phyloP scores from a whole-genome alignment of 2,113 vertebrate species.

The Phrynosoma platyrhinos region DNA sequence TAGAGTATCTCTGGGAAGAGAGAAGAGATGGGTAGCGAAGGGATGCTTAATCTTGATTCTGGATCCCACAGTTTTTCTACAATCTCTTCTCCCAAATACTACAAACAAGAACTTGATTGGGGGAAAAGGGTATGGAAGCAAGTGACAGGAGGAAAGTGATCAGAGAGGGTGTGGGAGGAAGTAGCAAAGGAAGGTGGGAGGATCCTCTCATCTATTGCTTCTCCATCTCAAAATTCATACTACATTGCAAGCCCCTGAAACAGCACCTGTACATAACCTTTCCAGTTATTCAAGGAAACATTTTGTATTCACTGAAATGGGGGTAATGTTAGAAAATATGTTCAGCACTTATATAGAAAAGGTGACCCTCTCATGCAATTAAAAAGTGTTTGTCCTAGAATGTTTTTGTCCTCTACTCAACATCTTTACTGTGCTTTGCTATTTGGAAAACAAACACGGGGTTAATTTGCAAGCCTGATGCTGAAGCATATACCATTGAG shows the following conservation, averaged over 20 bases:
- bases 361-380: not conserved
- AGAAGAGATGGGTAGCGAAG: too few species aligned
- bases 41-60: not conserved
- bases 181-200: not conserved
- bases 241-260: not conserved
- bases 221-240: not conserved
- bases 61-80: not conserved
- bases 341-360: too few species aligned
- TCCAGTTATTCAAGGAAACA: not conserved
- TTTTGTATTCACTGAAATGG: too few species aligned
- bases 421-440: too few species aligned
- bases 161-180: not conserved
- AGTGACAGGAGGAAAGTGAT: too few species aligned
- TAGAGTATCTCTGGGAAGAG: not conserved
- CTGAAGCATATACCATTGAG: too few species aligned
- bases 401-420: not conserved
- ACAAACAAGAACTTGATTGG: not conserved
- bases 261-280: not conserved
- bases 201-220: not conserved
- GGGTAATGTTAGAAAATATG: too few species aligned
- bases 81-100: not conserved
- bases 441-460: too few species aligned
- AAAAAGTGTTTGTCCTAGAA: not conserved
- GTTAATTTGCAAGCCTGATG: too few species aligned
- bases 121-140: not conserved